Base-by-base conservation (phyloP, 2,797 vertebrate genomes). In the Fringilla coelebs region DNA sequence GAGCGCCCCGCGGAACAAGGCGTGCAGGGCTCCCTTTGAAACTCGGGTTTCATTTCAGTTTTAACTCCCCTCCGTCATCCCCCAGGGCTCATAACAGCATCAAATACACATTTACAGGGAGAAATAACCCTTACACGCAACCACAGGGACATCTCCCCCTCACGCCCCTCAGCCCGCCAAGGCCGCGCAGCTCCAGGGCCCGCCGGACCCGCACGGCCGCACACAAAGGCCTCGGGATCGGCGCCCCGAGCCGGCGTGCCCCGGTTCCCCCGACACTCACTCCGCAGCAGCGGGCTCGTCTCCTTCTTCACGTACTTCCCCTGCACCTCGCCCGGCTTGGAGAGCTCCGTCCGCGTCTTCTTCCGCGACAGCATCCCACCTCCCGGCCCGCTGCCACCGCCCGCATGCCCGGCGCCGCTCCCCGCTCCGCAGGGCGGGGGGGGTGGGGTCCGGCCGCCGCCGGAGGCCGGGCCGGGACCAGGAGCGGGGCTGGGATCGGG, bases 221-320 rank as follows among this genome's bases (percentile, higher is more conserved):
- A 58, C 73, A 92, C 90, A 76, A 84, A 87, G 78, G 57, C 76
- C 90, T 65, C 20, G 20, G 40, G 4, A 38, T n/a, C 2, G 45
- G 13, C 26, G 48, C 11, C 11, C 51, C 6, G 7, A 62, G 11
- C 32, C 67, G 49, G 7, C 32, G 7, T 2, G 32, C 6, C 11
- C 13, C 51, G 46, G 2, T 3, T 3, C 54, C 68, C 34, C n/a
- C 20, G 73, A 34, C 85, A 98, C 98, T 99, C 97, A 99, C 98
- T 98, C 96, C 99, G 98, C 71, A 99, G 98, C 88, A 99, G 98
- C 77, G 99, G 99, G 89, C 99, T 99, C 78, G 99, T 99, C 97
- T 99, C 99, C 98, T 99, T 99, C 98, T 99, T 99, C 97, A 99
- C 98, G 98, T 99, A 99, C 84, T 99, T 99, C 87, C 99, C 99